Percentiles rank a stretch among this genome's conserved stretches.
phyloP scores from a whole-genome alignment of 1,140 invertebrate genomes.

The Drosophila littoralis region DNA sequence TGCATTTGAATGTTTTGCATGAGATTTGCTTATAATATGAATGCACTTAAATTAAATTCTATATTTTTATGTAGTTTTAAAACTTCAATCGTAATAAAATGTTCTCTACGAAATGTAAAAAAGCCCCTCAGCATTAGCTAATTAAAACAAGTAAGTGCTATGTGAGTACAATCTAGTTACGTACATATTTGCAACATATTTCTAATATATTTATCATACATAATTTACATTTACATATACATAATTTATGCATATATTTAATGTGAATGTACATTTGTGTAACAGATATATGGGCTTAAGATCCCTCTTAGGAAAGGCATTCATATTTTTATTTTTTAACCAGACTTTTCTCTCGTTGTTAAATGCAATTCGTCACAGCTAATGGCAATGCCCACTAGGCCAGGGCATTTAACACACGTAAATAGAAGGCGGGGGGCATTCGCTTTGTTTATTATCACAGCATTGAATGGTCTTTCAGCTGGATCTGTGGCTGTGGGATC shows the following conservation, averaged over 20 bases:
- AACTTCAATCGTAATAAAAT: constrained; percentile 8
- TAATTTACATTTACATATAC: too few species aligned
- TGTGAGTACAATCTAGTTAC: not conserved
- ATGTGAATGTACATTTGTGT: too few species aligned
- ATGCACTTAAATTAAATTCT: constrained; percentile 29
- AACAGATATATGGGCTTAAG: too few species aligned
- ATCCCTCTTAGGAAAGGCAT: too few species aligned
- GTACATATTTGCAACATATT: not conserved
- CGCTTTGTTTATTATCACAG: constrained; percentile 38
- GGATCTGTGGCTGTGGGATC: constrained; percentile 10
- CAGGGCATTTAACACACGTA: constrained; percentile 2
- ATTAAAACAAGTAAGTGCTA: constrained; percentile 10
- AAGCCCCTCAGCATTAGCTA: constrained; percentile 3
- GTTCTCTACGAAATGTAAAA: not conserved
- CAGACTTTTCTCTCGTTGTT: not conserved
- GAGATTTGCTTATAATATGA: not conserved
- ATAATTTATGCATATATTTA: too few species aligned
- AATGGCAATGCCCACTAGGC: constrained; percentile 9
- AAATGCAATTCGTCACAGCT: constrained; percentile 17
- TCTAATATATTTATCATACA: too few species aligned
- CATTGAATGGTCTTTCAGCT: constrained; percentile 28
- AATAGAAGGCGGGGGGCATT: constrained; percentile 17
- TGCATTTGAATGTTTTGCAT: not conserved
- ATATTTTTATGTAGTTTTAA: constrained; percentile 16
- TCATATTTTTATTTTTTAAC: not conserved